A percentile compares a stretch with the other conserved stretches of the same genome.
These are phyloP conservation scores for Enhydra lutris DNA, from an alignment of 2,113 vertebrate genomes.

Conservation along the genomic window DNA sequence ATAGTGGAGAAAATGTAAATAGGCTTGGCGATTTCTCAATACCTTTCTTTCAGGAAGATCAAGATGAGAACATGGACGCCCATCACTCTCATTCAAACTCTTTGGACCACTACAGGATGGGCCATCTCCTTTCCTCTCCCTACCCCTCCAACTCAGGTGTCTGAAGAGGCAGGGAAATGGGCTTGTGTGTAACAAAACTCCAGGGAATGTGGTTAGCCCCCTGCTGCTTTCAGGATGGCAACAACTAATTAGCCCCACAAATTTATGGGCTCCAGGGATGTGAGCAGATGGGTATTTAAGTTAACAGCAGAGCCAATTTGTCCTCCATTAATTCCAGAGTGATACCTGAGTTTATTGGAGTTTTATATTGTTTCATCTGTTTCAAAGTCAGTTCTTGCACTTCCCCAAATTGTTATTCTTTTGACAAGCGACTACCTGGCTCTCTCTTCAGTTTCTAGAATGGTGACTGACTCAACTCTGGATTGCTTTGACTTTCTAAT, in stretches of 20 bases:
- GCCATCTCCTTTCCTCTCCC: background rate
- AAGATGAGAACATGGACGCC: background rate
- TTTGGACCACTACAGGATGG: background rate
- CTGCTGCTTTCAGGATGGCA: constrained; percentile 68
- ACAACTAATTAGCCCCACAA: constrained; percentile 77
- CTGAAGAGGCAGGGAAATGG: background rate
- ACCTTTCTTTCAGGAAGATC: fast-evolving
- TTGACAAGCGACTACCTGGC: background rate
- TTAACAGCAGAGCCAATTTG: constrained; percentile 63
- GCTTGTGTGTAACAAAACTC: background rate
- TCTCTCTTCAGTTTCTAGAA: background rate
- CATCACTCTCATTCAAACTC: fast-evolving
- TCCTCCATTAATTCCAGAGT: constrained; percentile 62
- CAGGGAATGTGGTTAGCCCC: constrained; percentile 48
- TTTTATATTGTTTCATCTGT: constrained; percentile 54
- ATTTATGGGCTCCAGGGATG: constrained; percentile 73
- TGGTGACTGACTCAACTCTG: background rate
- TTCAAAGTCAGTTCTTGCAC: constrained; percentile 14
- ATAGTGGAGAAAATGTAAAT: background rate
- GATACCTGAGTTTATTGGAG: constrained; percentile 48
- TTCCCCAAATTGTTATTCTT: constrained; percentile 22
- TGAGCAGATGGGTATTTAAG: constrained; percentile 76
- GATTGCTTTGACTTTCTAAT: too few relatives aligned
- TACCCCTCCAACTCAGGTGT: background rate
- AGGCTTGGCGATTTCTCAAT: background rate